Evolutionary conservation across 2,113 vertebrate genomes (phyloP), one percentile per base, ranked within the genome.

Genomic region (Brevimyrus niger): DNA sequence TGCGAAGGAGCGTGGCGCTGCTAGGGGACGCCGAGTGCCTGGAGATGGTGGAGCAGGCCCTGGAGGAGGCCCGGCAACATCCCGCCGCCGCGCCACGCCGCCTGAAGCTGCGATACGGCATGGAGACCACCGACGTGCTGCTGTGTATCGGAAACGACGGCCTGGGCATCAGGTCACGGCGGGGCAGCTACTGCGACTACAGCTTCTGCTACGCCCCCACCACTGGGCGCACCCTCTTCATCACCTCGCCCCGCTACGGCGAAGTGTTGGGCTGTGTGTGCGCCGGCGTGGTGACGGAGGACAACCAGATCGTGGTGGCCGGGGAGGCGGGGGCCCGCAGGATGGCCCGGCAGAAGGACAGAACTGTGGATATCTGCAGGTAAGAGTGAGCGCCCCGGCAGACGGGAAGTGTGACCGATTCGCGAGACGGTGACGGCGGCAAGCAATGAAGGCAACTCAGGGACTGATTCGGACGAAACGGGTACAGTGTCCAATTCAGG

Each of bases 41-140:
- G 27, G 53, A 85, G 48, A 51, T 84, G 76, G 21, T 89, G 76
- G 73, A 84, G 76, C 51, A 85, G 50, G 88, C 88, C 4, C 51
- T 89, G 88, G 88, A 89, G 35, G 91, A 69, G 21, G 88, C 92
- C 6, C 90, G 88, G 0, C 94, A 95, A 93, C 95, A 96, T 90
- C 94, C 94, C 0, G 95, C 96, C 38, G 94, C 93, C 8, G 95
- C 94, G 21, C 96, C 95, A 0, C 95, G 94, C 15, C 91, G 96
- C 90, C 92, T 96, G 2, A 97, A 96, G 89, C 95, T 99, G 55
- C 96, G 98, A 0, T 99, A 99, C 0, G 98, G 98, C 91, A 99
- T 99, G 98, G 98, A 99, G 94, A 98, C 96, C 0, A 98, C 98
- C 0, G 97, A 96, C 73, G 95, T 99, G 88, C 94, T 99, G 80